Conservation (phyloP, 2,797 vertebrate genomes). For the Clarias fuscus region DNA sequence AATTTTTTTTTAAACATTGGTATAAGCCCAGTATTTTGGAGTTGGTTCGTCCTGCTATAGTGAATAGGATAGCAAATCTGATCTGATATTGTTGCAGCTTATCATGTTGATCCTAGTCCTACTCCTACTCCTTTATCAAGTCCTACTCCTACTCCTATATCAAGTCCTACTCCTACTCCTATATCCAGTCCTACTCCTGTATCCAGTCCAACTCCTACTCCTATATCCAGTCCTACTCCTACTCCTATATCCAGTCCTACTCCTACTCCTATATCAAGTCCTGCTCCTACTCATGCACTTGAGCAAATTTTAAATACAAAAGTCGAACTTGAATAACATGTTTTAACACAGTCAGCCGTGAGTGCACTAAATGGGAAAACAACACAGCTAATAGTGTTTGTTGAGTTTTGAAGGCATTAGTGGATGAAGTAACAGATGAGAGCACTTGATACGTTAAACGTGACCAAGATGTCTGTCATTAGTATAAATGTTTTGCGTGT, state of each 20-base stretch:
- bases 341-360: too few species aligned
- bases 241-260: neutral
- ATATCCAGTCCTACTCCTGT: too few species aligned
- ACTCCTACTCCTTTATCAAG: neutral
- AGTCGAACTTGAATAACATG: neutral
- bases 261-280: neutral
- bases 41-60: too few species aligned
- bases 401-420: neutral
- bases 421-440: neutral
- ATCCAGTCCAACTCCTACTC: too few species aligned
- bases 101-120: neutral
- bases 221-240: neutral
- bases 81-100: neutral
- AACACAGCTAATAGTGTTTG: neutral
- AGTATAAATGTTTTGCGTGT: neutral
- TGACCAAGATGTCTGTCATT: neutral
- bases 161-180: neutral
- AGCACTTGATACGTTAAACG: neutral
- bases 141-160: neutral
- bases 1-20: too few species aligned
- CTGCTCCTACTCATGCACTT: neutral
- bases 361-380: neutral
- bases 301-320: constrained; percentile 8
- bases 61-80: neutral
- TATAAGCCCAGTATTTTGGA: too few species aligned